Base-by-base conservation (phyloP, 2,797 vertebrate species). In the Holocentrus rufus region DNA sequence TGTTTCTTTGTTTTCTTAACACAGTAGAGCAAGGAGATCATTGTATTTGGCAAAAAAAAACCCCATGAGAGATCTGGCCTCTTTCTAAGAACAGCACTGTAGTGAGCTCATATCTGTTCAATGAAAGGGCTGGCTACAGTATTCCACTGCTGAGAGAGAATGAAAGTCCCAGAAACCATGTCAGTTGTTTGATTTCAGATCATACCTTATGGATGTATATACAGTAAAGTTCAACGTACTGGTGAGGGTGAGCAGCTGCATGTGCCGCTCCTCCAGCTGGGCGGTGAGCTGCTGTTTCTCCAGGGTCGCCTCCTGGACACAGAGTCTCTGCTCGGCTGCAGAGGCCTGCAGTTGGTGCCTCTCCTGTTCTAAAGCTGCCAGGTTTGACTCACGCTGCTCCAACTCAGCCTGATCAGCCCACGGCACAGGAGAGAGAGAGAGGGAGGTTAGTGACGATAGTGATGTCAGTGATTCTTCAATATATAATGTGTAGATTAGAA, bases 271-370 rank as follows among this genome's bases (percentile, higher is more conserved):
- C 66, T 94, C 93, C 74, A 96, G 85, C 65, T 95, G 92, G 1
- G 64, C 77, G 27, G 84, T 30, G 58, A 96, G 86, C 11, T 93
- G 87, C 64, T 94, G 92, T 85, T 94, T 94, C 86, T 94, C 94
- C 69, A 91, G 84, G 31, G 80, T 89, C 74, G 93, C 87, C 56
- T 94, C 90, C 13, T 91, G 86, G 67, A 95, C 67, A 0, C 74
- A 79, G 18, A 47, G 88, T 42, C 90, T 87, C 70, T 90, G 92
- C 72, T 95, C 83, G 3, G 67, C 78, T 72, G 89, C 74, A 22
- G 72, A 76, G 39, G 66, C 85, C 63, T 86, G 89, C 8, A 87
- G 83, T 69, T 66, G 73, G 46, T 0, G 54, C 59, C 55, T 87
- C 68, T 91, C 76, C 1, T 60, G 73, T 68, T 90, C 93, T 47